phyloP scores from a whole-genome alignment of 2,888 invertebrate genomes.

The Plebejus melissa region DNA sequence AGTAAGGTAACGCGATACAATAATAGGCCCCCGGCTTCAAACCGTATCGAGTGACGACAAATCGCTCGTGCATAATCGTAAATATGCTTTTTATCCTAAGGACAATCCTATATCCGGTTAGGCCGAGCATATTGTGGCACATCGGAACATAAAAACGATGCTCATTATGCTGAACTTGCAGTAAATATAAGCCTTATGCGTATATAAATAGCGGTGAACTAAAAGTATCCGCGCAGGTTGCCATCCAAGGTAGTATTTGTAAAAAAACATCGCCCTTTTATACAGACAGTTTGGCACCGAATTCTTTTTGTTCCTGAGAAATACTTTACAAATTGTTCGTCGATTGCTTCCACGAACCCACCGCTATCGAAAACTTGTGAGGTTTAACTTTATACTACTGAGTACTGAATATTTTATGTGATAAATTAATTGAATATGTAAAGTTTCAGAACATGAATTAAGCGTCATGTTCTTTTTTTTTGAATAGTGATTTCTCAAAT shows the following conservation, averaged over 20 bases:
- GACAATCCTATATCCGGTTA: constrained; percentile 68
- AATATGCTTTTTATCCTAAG: constrained; percentile 66
- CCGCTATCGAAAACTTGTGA: constrained; percentile 7
- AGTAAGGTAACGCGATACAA: constrained; percentile 60
- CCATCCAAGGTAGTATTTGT: constrained; percentile 67
- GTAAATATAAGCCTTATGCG: constrained; percentile 38
- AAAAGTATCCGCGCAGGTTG: constrained; percentile 48
- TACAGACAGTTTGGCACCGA: constrained; percentile 74
- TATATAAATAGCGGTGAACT: constrained; percentile 48
- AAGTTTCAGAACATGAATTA: too few relatives aligned
- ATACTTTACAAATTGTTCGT: constrained; percentile 53
- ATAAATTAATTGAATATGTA: too few relatives aligned
- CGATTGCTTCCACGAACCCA: constrained; percentile 61
- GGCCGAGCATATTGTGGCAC: constrained; percentile 57
- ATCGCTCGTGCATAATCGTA: constrained; percentile 76
- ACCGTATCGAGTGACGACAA: constrained; percentile 71
- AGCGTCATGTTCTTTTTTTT: too few relatives aligned
- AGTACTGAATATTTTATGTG: too few relatives aligned
- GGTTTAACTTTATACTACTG: not conserved
- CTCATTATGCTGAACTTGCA: constrained; percentile 51
- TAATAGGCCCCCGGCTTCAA: constrained; percentile 59
- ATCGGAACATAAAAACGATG: constrained; percentile 60
- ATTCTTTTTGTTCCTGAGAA: constrained; percentile 65
- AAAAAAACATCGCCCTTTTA: constrained; percentile 64
- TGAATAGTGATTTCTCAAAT: not conserved